Evolutionary conservation across 2,113 vertebrate genomes (phyloP).

Genomic region (Siniperca knerii): DNA sequence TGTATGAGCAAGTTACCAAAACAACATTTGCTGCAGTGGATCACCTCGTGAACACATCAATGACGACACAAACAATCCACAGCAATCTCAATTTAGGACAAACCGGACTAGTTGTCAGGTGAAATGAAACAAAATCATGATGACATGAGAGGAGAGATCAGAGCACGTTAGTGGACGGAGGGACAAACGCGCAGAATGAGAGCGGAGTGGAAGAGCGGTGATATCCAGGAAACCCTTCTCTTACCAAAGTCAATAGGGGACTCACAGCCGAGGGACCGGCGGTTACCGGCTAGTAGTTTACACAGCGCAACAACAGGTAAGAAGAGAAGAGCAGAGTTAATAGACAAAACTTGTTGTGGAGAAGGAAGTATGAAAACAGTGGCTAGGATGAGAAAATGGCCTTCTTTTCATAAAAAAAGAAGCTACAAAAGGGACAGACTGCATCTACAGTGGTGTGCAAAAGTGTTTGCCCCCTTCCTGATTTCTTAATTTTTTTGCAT

Average conservation of each 20-base stretch:
- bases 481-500: no score
- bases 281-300: slow-evolving; percentile 85
- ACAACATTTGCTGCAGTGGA: slow-evolving; percentile 12
- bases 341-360: slow-evolving; percentile 39
- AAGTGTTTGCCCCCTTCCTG: no score
- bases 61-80: slow-evolving; percentile 53
- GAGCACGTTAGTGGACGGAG: slow-evolving; percentile 59
- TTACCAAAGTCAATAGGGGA: slow-evolving; percentile 85
- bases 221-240: slow-evolving; percentile 69
- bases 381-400: slow-evolving; percentile 10
- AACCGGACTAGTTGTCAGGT: slow-evolving; percentile 12
- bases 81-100: slow-evolving; percentile 50
- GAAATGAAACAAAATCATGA: slow-evolving; percentile 57
- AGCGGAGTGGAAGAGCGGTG: slow-evolving; percentile 42
- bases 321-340: slow-evolving; percentile 82
- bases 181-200: slow-evolving; percentile 34
- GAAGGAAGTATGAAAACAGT: slow-evolving; percentile 48
- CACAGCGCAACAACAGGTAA: slow-evolving; percentile 76
- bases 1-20: slow-evolving; percentile 13
- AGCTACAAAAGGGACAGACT: slow-evolving; percentile 5
- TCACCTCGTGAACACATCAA: slow-evolving; percentile 21
- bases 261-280: slow-evolving; percentile 82
- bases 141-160: slow-evolving; percentile 49
- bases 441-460: background rate
- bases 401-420: slow-evolving; percentile 54